Base-by-base conservation (phyloP, 2,797 vertebrate species). In the Serranus cabrilla region DNA sequence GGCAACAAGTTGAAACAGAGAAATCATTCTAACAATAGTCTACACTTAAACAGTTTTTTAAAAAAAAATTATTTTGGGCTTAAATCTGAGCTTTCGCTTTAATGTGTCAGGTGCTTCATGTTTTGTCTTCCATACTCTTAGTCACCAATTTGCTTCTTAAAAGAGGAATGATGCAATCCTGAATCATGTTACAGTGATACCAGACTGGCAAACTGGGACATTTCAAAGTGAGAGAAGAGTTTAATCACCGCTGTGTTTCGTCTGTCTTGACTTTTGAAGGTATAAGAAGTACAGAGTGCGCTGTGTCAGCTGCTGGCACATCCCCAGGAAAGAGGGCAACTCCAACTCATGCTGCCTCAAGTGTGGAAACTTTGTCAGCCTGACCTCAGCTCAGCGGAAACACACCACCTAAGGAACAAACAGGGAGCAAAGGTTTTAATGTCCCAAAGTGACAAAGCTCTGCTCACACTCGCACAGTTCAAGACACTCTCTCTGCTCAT, bases 281-380 rank as follows among this genome's bases (percentile, higher is more conserved):
- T 98, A 98, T 86, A 97, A 97, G 93, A 98, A 98, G 82, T 97
- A 98, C 59, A 93, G 95, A 16, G 93, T 96, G 58, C 96, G 96
- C 13, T 98, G 97, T 76, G 90, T 87, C 42, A 88, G 90, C 43
- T 98, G 97, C 84, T 97, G 97, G 97, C 94, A 96, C 76, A 96
- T 98, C 64, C 97, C 97, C 0, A 95, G 95, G 84, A 97, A 96
- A 83, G 96, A 95, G 18, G 91, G 95, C 13, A 96, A 95, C 80
- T 93, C 93, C 12, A 94, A 71, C 69, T 94, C 92, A 0, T 57
- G 66, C 20, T 98, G 97, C 85, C 92, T 92, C 70, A 95, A 94
- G 80, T 98, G 97, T 40, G 97, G 97, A 64, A 89, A 95, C 65
- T 82, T 83, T 73, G 93, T 96, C 81, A 92, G 87, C 46, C 70